A percentile compares a stretch with the other conserved stretches of the same genome.
phyloP scores from a whole-genome alignment of 2,113 vertebrate species.

The Archilochus colubris region DNA sequence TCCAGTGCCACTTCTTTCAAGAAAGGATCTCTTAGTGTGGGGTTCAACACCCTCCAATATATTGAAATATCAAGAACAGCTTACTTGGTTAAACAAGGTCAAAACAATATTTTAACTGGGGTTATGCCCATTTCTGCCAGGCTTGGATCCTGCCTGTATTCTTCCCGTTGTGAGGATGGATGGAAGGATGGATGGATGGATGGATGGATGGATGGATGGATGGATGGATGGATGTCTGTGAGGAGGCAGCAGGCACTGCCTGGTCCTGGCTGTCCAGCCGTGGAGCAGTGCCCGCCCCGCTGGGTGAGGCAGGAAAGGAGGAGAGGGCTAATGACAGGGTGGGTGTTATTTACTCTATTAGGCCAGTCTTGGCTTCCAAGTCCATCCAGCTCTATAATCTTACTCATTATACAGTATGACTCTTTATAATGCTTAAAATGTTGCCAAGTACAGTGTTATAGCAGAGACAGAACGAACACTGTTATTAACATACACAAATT shows the following conservation, averaged over 20 bases:
- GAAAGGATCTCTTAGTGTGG: background rate
- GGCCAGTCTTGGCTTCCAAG: slow-evolving; percentile 71
- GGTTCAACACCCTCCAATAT: background rate
- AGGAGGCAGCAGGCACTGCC: background rate
- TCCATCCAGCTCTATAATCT: slow-evolving; percentile 75
- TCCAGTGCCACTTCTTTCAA: background rate
- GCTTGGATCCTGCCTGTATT: background rate
- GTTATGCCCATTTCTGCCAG: background rate
- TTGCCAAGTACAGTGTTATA: slow-evolving; percentile 57
- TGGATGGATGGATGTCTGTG: background rate
- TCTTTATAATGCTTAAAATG: slow-evolving; percentile 70
- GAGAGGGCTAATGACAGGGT: slow-evolving; percentile 42
- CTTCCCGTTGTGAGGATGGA: background rate
- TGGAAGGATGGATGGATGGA: no score
- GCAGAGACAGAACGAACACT: slow-evolving; percentile 33
- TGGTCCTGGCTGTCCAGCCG: background rate
- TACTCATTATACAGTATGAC: slow-evolving; percentile 49
- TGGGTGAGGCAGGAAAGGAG: slow-evolving; percentile 38
- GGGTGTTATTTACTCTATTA: slow-evolving; percentile 49
- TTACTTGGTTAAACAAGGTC: background rate
- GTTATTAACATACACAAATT: slow-evolving; percentile 64
- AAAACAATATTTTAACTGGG: background rate
- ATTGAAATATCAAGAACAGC: background rate
- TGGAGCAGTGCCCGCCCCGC: accelerated
- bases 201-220: no score